phyloP scores from a whole-genome alignment of 1,140 invertebrate species.

The Protaetia brevitarsis region DNA sequence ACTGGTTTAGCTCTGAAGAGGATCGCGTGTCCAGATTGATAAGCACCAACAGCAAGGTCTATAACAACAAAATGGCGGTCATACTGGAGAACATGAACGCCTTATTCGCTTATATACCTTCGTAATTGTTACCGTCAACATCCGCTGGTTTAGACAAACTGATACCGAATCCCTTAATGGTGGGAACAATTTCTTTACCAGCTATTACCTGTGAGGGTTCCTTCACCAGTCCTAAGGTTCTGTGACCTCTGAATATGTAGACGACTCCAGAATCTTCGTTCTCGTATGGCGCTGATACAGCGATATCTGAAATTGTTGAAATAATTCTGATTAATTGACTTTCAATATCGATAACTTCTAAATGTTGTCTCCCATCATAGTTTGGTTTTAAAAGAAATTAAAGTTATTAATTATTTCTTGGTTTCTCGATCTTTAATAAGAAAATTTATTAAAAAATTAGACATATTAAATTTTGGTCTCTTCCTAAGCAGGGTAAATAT shows the following conservation, averaged over 20 bases:
- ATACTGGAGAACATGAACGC: not conserved
- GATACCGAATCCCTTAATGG: slow-evolving; percentile 52
- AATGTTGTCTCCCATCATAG: not conserved
- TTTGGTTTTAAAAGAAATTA: too few relatives aligned
- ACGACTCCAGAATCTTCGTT: slow-evolving; percentile 50
- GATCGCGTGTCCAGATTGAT: slow-evolving; percentile 51
- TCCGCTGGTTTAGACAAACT: slow-evolving; percentile 52
- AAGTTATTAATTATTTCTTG: too few relatives aligned
- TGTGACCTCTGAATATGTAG: slow-evolving; percentile 52
- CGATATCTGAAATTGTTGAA: slow-evolving; percentile 47
- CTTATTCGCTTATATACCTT: too few relatives aligned
- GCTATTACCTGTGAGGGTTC: slow-evolving; percentile 50
- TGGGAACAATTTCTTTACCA: slow-evolving; percentile 43
- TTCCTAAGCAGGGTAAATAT: too few relatives aligned
- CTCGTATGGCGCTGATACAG: slow-evolving; percentile 55
- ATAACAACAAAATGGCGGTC: slow-evolving; percentile 26
- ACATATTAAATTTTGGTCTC: too few relatives aligned
- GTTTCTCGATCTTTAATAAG: too few relatives aligned
- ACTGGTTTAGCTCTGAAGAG: slow-evolving; percentile 48
- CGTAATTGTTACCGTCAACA: slow-evolving; percentile 51
- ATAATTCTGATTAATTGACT: not conserved
- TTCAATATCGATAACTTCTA: not conserved
- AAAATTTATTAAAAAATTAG: too few relatives aligned
- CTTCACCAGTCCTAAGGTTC: slow-evolving; percentile 47
- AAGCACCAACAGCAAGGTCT: slow-evolving; percentile 53